Base-by-base conservation (phyloP, 2,888 invertebrate genomes). In the Elysia crispata region DNA sequence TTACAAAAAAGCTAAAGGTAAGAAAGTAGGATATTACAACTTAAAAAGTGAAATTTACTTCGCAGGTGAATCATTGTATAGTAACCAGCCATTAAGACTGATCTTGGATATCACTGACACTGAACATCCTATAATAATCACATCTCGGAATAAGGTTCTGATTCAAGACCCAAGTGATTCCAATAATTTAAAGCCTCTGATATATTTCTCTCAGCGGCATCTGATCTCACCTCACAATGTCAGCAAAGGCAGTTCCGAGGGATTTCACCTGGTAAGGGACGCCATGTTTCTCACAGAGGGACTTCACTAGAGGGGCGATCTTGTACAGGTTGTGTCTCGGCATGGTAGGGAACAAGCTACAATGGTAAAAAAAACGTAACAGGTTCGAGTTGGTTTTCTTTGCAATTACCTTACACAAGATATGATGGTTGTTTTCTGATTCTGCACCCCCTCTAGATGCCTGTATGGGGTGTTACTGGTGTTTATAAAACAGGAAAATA, bases 321-420 rank as follows among this genome's bases (percentile, higher is more conserved):
- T 90, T 89, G 82, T 86, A 80, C 25, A 87, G 83, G 81, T 91
- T 91, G 84, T 91, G 89, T 33, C 91, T 81, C 6, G 91, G 91
- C 91, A 91, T 91, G 31, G 89, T 89, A 0, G 91, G 91, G 78
- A 91, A 91, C 60, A 90, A 77, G 80, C 91, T 91, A 86, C 31
- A 84, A 69, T 69, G 13, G 54, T 13, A 13, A 54, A 54, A 20
- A 54, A 20, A n/a, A n/a, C n/a, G n/a, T n/a, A n/a, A n/a, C n/a
- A n/a, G n/a, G n/a, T n/a, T n/a, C n/a, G n/a, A n/a, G n/a, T n/a
- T n/a, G n/a, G n/a, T n/a, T n/a, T n/a, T n/a, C n/a, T n/a, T n/a
- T n/a, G n/a, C n/a, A n/a, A n/a, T n/a, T n/a, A n/a, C n/a, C n/a
- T n/a, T n/a, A n/a, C n/a, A n/a, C n/a, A n/a, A n/a, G n/a, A n/a